These are phyloP conservation scores for Gadus chalcogrammus DNA, from an alignment of 2,113 vertebrate genomes.

Conservation along the genomic window DNA sequence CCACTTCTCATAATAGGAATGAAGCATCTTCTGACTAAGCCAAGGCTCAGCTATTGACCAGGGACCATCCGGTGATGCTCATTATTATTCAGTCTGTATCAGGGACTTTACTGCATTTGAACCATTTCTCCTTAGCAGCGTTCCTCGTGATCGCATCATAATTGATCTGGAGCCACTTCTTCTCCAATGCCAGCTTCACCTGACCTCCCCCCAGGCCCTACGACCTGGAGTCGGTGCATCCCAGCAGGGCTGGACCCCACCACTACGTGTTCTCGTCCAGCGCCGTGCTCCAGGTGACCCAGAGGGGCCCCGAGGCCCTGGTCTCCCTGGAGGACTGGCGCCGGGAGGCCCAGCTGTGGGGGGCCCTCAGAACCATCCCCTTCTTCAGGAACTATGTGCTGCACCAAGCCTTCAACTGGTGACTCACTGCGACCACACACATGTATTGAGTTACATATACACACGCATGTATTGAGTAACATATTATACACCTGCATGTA, in stretches of 20 bases:
- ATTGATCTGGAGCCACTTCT: no score
- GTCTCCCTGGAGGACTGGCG: conserved; percentile 74
- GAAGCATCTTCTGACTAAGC: no score
- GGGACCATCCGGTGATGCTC: no score
- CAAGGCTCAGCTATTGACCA: no score
- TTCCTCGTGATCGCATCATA: no score
- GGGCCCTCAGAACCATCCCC: conserved; percentile 64
- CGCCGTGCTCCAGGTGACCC: conserved; percentile 72
- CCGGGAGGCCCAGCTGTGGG: conserved; percentile 72
- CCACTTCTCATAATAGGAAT: no score
- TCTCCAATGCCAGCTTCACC: no score
- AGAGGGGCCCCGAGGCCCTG: conserved; percentile 55
- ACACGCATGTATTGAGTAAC: neutral
- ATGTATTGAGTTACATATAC: neutral
- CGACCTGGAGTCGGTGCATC: conserved; percentile 67
- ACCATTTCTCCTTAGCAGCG: no score
- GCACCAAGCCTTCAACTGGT: conserved; percentile 72
- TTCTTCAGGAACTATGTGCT: conserved; percentile 75
- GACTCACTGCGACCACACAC: neutral
- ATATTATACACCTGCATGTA: no score
- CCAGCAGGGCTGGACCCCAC: conserved; percentile 62
- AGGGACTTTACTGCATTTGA: no score
- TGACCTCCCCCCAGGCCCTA: conserved; percentile 71
- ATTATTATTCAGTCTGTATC: no score
- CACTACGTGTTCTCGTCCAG: conserved; percentile 77